Evolutionary conservation across 2,113 vertebrate species (phyloP), one percentile per base, ranked within the genome.

Genomic region (Rhinoderma darwinii): DNA sequence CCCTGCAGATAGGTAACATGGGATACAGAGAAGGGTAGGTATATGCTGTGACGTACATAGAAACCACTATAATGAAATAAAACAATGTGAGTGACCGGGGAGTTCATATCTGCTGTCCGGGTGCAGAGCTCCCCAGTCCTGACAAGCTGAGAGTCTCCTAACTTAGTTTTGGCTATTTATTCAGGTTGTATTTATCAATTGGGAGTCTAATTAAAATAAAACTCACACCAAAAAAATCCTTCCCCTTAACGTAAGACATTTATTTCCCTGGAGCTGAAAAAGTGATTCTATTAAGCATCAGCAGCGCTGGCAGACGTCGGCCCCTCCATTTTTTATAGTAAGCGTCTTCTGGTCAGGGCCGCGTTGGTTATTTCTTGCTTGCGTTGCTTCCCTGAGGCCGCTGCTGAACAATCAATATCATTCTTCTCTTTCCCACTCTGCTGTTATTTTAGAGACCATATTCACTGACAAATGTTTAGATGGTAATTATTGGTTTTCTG

Each of bases 341-440:
- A 76, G 43, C 73, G 43, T 76, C 41, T 76, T 76, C 11, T 76
- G 41, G 73, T 76, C 73, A 47, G 73, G 73, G 73, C 41, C 43
- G 5, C 43, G 7, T 25, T 76, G n/a, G 73, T 27, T 76, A 43
- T 47, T 43, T 76, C 41, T 27, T 47, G 73, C 63, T 68, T 50
- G 25, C 73, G 17, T 27, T 47, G 2, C n/a, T 76, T 30, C 41
- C 73, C 73, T 27, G 17, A 50, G 41, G 73, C 73, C n/a, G 27
- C n/a, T 76, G 18, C 73, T 27, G 73, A 14, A 76, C 73, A 76
- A 27, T 76, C 73, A 27, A 50, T 27, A 76, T 44, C 73, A 76
- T 76, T 30, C 12, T 47, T 76, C 73, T 47, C 30, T 44, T 44
- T 41, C 10, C 37, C 25, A 17, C 43, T 8, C 11, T 30, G 41